Evolutionary conservation across 2,888 invertebrate genomes (phyloP), one percentile per base, ranked within the genome.

Genomic region (Ophioninae sp.): DNA sequence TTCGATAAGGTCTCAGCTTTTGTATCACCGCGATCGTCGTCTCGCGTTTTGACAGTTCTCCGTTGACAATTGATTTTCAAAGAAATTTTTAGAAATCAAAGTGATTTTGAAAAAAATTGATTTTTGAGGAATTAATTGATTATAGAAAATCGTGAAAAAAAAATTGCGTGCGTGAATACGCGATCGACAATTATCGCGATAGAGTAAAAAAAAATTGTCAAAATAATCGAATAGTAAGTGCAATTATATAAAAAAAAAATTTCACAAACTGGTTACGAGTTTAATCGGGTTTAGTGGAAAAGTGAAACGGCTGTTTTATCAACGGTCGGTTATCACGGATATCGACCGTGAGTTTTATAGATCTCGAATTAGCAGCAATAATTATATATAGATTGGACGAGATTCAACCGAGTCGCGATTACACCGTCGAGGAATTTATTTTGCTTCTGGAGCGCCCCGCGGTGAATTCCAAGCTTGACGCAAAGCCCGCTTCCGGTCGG

Each of bases 281-380:
- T 7, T 6, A 7, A 73, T 74, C 20, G 20, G 13, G 41, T 67
- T 67, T 39, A 64, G 6, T 1, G 30, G 2, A 22, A 6, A 23
- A 71, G 37, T 56, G 22, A 39, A 30, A 30, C 39, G 22, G 37
- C 84, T 72, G 63, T 79, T 72, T 84, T 84, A 81, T 63, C 84
- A 20, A 71, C 84, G 9, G 84, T 58, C 71, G 84, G 81, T 58
- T 23, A 22, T 20, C 6, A 20, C 30, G 58, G 13, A 39, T 81
- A 84, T 81, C 81, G 84, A 81, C 81, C 67, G 84, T 37, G 69
- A 81, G 74, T 72, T 71, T 75, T 39, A 63, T 84, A 71, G 84
- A 84, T 84, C 84, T 6, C 59, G 30, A 69, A 37, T 68, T 65
- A 65, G 44, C 9, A 37, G 9, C 59, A 23, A n/a, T 30, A 58